phyloP scores from a whole-genome alignment of 2,797 vertebrate species.

The Centroberyx gerrardi region DNA sequence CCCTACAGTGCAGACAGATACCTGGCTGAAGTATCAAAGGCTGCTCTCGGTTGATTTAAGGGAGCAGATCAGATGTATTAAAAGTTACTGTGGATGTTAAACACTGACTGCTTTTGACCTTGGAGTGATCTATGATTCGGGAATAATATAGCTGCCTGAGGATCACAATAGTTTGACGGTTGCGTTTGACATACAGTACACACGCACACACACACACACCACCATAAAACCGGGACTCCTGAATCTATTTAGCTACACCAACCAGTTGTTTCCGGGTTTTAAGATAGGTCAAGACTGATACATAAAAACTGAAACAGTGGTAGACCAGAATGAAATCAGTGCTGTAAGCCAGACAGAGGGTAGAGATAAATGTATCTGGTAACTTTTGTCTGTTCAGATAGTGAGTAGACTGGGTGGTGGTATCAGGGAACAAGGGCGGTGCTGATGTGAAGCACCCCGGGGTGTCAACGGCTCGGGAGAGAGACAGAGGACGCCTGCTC shows the following conservation, averaged over 20 bases:
- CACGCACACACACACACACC: constrained; percentile 26
- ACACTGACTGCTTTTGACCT: constrained; percentile 62
- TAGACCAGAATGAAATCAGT: constrained; percentile 31
- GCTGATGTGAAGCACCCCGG: constrained; percentile 71
- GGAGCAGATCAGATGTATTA: constrained; percentile 71
- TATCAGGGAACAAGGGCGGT: constrained; percentile 65
- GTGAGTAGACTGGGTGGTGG: constrained; percentile 35
- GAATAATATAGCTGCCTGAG: constrained; percentile 35
- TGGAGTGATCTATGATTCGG: constrained; percentile 57
- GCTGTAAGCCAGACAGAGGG: constrained; percentile 12
- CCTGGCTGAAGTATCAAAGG: constrained; percentile 75
- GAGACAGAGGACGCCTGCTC: constrained; percentile 37
- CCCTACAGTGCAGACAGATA: constrained; percentile 67
- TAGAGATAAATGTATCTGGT: constrained; percentile 57
- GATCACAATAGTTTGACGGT: constrained; percentile 26
- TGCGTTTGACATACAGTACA: constrained; percentile 48
- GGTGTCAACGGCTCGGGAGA: constrained; percentile 66
- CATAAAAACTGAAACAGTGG: constrained; percentile 30
- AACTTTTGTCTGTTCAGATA: constrained; percentile 63
- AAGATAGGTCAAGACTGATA: constrained; percentile 13
- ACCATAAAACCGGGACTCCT: neutral
- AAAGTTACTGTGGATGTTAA: constrained; percentile 69
- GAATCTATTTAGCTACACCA: neutral
- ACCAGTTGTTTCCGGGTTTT: neutral
- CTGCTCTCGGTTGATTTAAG: constrained; percentile 63